Conservation (phyloP, 2,797 vertebrate genomes). For the Thalassophryne amazonica region DNA sequence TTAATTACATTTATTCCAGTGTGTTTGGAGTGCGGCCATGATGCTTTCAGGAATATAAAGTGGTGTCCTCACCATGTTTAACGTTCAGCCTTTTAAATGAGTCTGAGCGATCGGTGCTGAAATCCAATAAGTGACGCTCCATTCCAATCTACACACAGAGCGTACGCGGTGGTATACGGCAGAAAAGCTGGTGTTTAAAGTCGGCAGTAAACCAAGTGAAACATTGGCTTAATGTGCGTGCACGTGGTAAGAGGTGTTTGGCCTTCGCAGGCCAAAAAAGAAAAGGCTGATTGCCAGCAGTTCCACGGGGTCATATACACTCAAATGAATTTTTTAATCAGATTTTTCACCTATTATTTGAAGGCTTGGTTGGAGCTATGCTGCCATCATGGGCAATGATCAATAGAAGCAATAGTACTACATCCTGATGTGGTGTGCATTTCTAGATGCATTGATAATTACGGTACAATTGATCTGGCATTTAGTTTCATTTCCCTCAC, state of each 20-base stretch:
- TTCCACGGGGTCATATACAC: too few relatives aligned
- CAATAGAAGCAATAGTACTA: too few relatives aligned
- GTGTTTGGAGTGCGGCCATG: conserved; percentile 69
- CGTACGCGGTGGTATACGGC: conserved; percentile 11
- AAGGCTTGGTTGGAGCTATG: too few relatives aligned
- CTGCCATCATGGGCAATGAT: too few relatives aligned
- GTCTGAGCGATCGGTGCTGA: conserved; percentile 48
- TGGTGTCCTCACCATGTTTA: conserved; percentile 69
- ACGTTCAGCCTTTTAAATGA: conserved; percentile 63
- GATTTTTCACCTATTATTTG: too few relatives aligned
- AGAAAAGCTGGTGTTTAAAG: conserved; percentile 31
- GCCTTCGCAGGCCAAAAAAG: too few relatives aligned
- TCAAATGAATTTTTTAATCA: too few relatives aligned
- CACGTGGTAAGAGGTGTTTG: neutral
- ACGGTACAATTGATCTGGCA: too few relatives aligned
- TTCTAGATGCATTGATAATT: too few relatives aligned
- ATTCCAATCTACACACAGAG: conserved; percentile 21
- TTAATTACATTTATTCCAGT: conserved; percentile 76
- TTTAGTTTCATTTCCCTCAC: too few relatives aligned
- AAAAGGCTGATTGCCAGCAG: too few relatives aligned
- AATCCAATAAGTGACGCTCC: conserved; percentile 51
- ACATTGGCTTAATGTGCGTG: conserved; percentile 4
- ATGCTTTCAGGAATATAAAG: conserved; percentile 77
- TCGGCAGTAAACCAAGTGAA: conserved; percentile 19
- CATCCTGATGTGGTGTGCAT: too few relatives aligned